These are phyloP conservation scores for Vultur gryphus DNA, from an alignment of 2,797 vertebrate genomes.

Conservation along the genomic window DNA sequence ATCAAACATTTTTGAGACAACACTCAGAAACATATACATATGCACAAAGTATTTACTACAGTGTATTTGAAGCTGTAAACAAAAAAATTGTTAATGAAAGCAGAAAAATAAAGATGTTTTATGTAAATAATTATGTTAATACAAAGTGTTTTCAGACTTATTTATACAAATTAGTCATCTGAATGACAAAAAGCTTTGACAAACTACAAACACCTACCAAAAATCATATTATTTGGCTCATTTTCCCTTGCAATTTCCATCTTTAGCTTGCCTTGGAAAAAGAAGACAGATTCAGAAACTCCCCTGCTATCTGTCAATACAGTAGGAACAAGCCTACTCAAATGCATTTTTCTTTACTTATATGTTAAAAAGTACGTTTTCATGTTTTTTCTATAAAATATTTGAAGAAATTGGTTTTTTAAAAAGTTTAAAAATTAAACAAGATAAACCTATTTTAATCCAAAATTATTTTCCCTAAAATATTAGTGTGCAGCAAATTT, in stretches of 20 bases:
- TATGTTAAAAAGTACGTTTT: neutral
- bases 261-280: constrained; percentile 36
- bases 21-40: constrained; percentile 30
- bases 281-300: neutral
- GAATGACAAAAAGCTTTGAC: constrained; percentile 53
- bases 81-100: constrained; percentile 64
- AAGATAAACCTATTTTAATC: neutral
- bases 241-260: constrained; percentile 40
- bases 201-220: constrained; percentile 60
- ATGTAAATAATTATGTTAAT: constrained; percentile 60
- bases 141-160: constrained; percentile 56
- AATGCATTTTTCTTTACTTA: neutral
- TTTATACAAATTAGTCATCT: constrained; percentile 64
- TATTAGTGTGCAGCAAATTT: neutral
- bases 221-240: constrained; percentile 50
- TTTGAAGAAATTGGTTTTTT: neutral
- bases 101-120: constrained; percentile 56
- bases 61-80: constrained; percentile 26
- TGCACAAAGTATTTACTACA: constrained; percentile 34
- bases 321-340: neutral
- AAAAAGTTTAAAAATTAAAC: neutral
- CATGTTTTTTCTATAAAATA: neutral
- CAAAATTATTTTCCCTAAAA: neutral
- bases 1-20: constrained; percentile 65
- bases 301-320: neutral